Evolutionary conservation across 2,113 vertebrate species (phyloP).

Genomic region (Symphodus melops): DNA sequence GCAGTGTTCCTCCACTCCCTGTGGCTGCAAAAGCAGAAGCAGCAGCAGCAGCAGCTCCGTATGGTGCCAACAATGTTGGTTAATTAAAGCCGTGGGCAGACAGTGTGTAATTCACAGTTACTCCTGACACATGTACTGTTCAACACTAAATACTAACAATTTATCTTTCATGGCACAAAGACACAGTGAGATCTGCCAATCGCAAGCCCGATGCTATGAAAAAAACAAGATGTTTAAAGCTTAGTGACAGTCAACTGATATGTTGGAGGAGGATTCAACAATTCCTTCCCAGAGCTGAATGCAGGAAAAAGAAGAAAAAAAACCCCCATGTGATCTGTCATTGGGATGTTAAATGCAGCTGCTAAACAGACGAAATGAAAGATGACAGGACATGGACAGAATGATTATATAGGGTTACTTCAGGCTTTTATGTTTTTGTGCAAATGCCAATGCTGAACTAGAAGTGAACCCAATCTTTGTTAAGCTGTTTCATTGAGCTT

Average conservation of each 20-base stretch:
- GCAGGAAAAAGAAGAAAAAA: neutral
- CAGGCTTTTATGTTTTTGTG: neutral
- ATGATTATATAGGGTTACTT: neutral
- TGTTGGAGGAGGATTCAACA: slow-evolving; percentile 24
- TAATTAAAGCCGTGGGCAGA: slow-evolving; percentile 81
- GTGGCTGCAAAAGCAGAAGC: slow-evolving; percentile 53
- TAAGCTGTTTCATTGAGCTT: neutral
- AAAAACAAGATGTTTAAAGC: slow-evolving; percentile 53
- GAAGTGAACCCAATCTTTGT: neutral
- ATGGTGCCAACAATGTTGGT: slow-evolving; percentile 69
- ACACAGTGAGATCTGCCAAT: slow-evolving; percentile 64
- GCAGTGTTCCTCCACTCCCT: slow-evolving; percentile 36
- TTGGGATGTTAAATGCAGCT: neutral
- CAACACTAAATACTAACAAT: slow-evolving; percentile 80
- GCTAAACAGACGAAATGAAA: neutral
- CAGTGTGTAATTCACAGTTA: slow-evolving; percentile 82
- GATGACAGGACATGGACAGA: neutral
- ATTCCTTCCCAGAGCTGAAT: slow-evolving; percentile 11
- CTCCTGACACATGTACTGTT: slow-evolving; percentile 79
- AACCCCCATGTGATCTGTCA: neutral
- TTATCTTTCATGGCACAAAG: slow-evolving; percentile 76
- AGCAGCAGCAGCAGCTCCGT: slow-evolving; percentile 60
- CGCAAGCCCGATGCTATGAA: slow-evolving; percentile 15
- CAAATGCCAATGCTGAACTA: neutral
- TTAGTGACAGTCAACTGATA: slow-evolving; percentile 47